Evolutionary conservation across 1,140 invertebrate genomes (phyloP).

Genomic region (Rhagoletis zephyria): DNA sequence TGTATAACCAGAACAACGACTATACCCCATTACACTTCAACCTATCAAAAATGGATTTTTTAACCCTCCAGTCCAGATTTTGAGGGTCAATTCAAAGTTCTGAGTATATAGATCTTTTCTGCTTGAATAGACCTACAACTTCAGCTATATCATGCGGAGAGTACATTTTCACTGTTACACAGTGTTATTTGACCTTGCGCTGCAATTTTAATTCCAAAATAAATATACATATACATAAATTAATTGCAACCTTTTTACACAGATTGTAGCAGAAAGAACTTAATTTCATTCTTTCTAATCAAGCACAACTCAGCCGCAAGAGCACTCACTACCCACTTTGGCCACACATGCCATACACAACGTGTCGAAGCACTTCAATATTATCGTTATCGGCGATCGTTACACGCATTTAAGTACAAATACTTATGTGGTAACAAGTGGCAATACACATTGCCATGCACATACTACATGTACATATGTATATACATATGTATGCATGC

Average conservation of each 20-base stretch:
- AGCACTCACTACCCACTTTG: neutral
- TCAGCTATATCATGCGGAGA: too few species aligned
- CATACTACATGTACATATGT: neutral
- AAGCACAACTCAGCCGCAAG: slow-evolving; percentile 18
- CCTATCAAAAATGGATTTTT: too few species aligned
- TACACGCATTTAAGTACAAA: slow-evolving; percentile 18
- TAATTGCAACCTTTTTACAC: neutral
- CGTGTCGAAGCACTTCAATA: slow-evolving; percentile 20
- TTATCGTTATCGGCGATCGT: slow-evolving; percentile 35
- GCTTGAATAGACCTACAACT: too few species aligned
- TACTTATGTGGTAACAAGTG: neutral
- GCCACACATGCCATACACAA: neutral
- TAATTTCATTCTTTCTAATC: slow-evolving; percentile 30
- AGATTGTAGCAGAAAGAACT: neutral
- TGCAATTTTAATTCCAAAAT: too few species aligned
- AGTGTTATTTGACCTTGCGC: neutral
- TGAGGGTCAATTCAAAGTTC: too few species aligned
- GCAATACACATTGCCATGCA: neutral
- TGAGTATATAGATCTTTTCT: too few species aligned
- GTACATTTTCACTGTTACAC: neutral
- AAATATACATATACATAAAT: neutral
- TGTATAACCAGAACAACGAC: too few species aligned
- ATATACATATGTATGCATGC: neutral
- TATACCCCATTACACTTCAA: too few species aligned
- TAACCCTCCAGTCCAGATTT: too few species aligned